Percentiles rank a stretch among this genome's conserved stretches.
Conservation (phyloP, 92 coral and sea anemone genomes). For the Paragorgia papillata region DNA sequence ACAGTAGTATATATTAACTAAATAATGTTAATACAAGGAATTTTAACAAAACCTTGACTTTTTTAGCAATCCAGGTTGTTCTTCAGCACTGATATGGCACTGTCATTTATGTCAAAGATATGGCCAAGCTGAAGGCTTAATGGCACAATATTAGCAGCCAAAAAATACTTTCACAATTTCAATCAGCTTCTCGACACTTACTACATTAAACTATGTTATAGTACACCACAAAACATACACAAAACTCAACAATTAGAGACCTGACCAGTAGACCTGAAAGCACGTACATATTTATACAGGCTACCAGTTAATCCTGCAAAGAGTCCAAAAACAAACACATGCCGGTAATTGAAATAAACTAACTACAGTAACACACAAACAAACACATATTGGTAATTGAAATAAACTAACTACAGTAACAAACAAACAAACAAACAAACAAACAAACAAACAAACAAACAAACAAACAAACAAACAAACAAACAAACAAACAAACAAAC, state of each 20-base stretch:
- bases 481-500: no score
- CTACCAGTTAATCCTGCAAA: conserved; percentile 9
- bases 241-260: not conserved
- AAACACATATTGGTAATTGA: no score
- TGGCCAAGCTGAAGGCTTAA: conserved; percentile 35
- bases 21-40: conserved; percentile 35
- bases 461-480: no score
- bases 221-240: not conserved
- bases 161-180: not conserved
- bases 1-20: not conserved
- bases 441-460: no score
- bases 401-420: not conserved
- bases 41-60: conserved; percentile 45
- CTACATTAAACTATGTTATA: not conserved
- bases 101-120: conserved; percentile 35
- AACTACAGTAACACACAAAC: not conserved
- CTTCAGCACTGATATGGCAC: conserved; percentile 43
- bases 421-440: not conserved
- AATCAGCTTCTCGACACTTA: not conserved
- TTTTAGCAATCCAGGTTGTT: conserved; percentile 31
- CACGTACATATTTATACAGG: conserved; percentile 6
- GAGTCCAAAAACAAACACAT: not conserved
- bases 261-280: not conserved
- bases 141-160: conserved; percentile 39
- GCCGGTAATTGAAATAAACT: no score